Evolutionary conservation across 2,888 invertebrate species (phyloP).

Genomic region (Polydrusus pterygomalis): DNA sequence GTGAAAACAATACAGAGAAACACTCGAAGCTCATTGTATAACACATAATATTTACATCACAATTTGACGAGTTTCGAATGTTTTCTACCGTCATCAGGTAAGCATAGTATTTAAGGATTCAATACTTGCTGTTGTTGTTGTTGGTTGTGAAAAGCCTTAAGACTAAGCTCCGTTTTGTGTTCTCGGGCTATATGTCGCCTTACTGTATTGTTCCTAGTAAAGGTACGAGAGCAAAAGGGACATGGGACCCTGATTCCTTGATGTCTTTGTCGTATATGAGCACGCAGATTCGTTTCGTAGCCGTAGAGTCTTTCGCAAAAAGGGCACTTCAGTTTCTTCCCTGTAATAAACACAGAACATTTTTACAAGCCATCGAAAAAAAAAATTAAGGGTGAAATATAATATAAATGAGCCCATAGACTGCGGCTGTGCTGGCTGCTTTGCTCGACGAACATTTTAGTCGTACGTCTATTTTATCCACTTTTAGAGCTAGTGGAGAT

Average conservation of each 20-base stretch:
- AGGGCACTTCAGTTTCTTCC: slow-evolving; percentile 93
- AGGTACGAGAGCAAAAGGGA: slow-evolving; percentile 92
- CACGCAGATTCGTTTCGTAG: slow-evolving; percentile 93
- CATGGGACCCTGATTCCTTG: slow-evolving; percentile 94
- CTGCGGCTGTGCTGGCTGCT: too few species aligned
- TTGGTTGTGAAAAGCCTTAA: slow-evolving; percentile 70
- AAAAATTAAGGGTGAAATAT: background rate
- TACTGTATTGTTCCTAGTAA: slow-evolving; percentile 94
- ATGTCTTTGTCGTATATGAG: slow-evolving; percentile 93
- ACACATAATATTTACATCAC: slow-evolving; percentile 49
- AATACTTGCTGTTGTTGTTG: slow-evolving; percentile 68
- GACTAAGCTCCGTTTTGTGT: slow-evolving; percentile 84
- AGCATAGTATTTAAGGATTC: slow-evolving; percentile 47
- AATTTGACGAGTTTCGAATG: slow-evolving; percentile 37
- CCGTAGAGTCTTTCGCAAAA: slow-evolving; percentile 94
- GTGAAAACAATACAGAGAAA: slow-evolving; percentile 26
- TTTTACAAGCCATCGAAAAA: background rate
- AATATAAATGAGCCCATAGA: too few species aligned
- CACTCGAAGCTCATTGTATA: slow-evolving; percentile 32
- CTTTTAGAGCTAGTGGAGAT: too few species aligned
- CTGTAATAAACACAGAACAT: slow-evolving; percentile 73
- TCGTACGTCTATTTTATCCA: too few species aligned
- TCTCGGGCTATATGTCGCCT: slow-evolving; percentile 93
- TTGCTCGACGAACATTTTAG: too few species aligned
- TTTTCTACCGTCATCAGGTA: slow-evolving; percentile 34